Evolutionary conservation across 2,888 invertebrate species (phyloP), one percentile per base, ranked within the genome.

Genomic region (Agrenia bidenticulata): DNA sequence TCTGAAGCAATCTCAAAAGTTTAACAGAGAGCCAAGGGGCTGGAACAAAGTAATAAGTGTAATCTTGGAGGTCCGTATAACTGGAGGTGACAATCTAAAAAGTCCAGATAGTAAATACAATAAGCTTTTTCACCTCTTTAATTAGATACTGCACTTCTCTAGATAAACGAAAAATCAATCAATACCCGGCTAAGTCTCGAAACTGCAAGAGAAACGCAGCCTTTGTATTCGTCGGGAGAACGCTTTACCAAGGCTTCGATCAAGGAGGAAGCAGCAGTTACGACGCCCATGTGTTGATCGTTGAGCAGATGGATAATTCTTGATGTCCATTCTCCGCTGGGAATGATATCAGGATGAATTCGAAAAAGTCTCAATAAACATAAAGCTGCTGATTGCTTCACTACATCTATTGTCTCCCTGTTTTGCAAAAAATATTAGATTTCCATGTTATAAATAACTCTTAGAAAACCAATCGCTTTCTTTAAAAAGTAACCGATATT

Each of bases 11-110:
- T 77, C 98, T 87, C 71, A 99, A 83, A 64, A 99, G 83, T 82
- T 99, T 99, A 19, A 99, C 97, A 66, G 97, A 98, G 39, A 99
- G 86, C 99, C 99, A 99, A 17, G 99, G 99, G n/a, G 98, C 99
- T 76, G 99, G 98, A 70, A 99, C 98, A 85, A 99, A 99, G 81
- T 99, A 99, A 81, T 99, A 99, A 2, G 99, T 99, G 80, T 99
- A 99, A 83, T 99, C 99, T 84, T 99, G 98, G 73, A 99, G 86
- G 83, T 99, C 99, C 76, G 97, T 98, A 79, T 99, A 98, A 79
- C 96, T 97, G 55, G 98, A 93, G 62, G 98, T 98, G 7, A 99
- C 97, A 83, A 99, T 99, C 88, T 90, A 80, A 61, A 82, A 49
- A 11, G 7, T 49, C 39, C 39, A 15, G 17, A 9, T 15, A 49